Base-by-base conservation (phyloP, 2,113 vertebrate genomes). In the Columba livia region DNA sequence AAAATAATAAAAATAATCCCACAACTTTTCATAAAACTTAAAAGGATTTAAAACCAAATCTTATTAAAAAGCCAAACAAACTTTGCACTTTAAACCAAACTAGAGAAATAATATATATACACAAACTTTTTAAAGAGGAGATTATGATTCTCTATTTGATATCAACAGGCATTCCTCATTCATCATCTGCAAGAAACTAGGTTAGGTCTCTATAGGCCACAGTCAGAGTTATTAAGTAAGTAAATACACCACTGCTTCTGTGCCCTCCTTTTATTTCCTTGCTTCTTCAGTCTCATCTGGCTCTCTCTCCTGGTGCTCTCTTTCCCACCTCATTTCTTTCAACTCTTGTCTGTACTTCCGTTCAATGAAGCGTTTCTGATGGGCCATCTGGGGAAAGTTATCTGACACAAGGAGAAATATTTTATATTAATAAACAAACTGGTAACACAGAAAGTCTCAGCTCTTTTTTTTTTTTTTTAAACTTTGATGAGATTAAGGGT, bases 361-460 rank as follows among this genome's bases (percentile, higher is more conserved):
- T 98, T 99, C 99, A 97, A 99, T 99, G 99, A 99, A 99, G 96
- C 99, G 99, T 97, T 99, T 99, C 99, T 99, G 99, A 99, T 99
- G 99, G 97, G 99, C 99, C 99, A 99, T 99, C 99, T 99, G 99
- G 96, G 99, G 99, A 97, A 99, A 99, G 98, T 99, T 99, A 99
- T 99, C 99, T 99, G 98, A 94, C 89, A 97, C 93, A 95, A 97
- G 72, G 79, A 98, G 82, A 98, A 95, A 98, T 79, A 97, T 97
- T 97, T 98, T 90, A 97, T 61, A 96, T 97, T 98, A 97, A 96
- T 97, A 98, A 97, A 97, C 92, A 93, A 94, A 90, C 79, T 53
- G 64, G 48, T 44, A 93, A 87, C 54, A 91, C 54, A 94, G 81
- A 96, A 94, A 69, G 60, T 50, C 31, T 79, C 71, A 58, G 64